Evolutionary conservation across 2,888 invertebrate genomes (phyloP), one percentile per base, ranked within the genome.

Genomic region (Cyclophora albipunctata): DNA sequence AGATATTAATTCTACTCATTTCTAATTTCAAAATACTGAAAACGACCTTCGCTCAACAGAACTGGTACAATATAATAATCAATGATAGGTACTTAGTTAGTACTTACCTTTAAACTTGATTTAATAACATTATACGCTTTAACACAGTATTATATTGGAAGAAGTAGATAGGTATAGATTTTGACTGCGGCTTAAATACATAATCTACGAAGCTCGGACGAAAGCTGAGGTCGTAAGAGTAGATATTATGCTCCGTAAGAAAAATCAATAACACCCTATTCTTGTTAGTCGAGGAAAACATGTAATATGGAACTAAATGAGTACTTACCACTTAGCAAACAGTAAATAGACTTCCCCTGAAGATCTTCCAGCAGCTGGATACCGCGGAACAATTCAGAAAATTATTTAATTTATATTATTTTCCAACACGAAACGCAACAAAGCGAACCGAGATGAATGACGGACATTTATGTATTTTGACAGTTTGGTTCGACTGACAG

Each of bases 21-120:
- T 53, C 65, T 54, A 60, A 70, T 75, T 75, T 71, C 73, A 74
- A 78, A 76, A 77, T 66, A 71, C 64, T 68, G 69, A 68, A 71
- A 69, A 57, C 64, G 66, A 68, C 73, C 71, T 71, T 69, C 67
- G 47, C 47, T 46, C 48, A 54, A 64, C 20, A 20, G 20, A 20
- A 20, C 20, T 20, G 20, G 20, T 20, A 20, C 20, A 20, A 20
- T 20, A 20, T 20, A 20, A 20, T 20, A 20, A 20, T 20, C 20
- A 20, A 20, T 20, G 20, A 20, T 40, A 40, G 3, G 42, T 42
- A 42, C 42, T 7, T 42, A 7, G 6, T 42, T 20, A 42, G 42
- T 42, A 42, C 7, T 33, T 45, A 47, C 47, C 49, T 47, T 45
- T 7, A 42, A 5, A 42, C 4, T 42, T 4, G n/a, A 4, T 42